These are phyloP conservation scores for Anthopleura xanthogrammica DNA, from an alignment of 92 coral and sea anemone genomes.

Conservation along the genomic window DNA sequence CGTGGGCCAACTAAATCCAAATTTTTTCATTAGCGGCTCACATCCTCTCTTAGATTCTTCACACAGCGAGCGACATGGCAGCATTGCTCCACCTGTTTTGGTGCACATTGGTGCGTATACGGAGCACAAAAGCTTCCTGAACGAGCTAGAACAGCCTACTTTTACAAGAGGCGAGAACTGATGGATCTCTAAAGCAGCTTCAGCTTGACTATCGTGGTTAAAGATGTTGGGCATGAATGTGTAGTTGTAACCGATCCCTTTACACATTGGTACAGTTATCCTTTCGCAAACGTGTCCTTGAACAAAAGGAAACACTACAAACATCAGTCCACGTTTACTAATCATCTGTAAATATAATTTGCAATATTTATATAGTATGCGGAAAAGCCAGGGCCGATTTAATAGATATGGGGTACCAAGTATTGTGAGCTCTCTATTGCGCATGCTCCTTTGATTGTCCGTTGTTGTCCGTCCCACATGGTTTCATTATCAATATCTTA, in stretches of 20 bases:
- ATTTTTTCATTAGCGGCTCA: background rate
- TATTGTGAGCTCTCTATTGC: too few species aligned
- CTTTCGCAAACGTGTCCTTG: conserved; percentile 15
- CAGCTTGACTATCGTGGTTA: background rate
- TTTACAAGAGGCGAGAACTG: conserved; percentile 13
- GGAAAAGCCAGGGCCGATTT: too few species aligned
- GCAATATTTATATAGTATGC: too few species aligned
- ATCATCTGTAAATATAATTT: too few species aligned
- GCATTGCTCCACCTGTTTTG: background rate
- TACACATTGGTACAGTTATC: conserved; percentile 30
- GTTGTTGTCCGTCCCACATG: background rate
- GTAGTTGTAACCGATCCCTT: background rate
- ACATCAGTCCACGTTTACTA: too few species aligned
- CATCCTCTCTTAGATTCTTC: conserved; percentile 1
- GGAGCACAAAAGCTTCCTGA: conserved; percentile 44
- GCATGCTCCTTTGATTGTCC: too few species aligned
- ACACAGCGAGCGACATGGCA: conserved; percentile 59
- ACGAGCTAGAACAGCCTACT: conserved; percentile 30
- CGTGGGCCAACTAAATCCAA: conserved; percentile 45
- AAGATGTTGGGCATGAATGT: background rate
- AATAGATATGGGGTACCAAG: too few species aligned
- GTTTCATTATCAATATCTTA: too few species aligned
- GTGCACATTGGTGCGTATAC: conserved; percentile 45
- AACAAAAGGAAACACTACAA: too few species aligned
- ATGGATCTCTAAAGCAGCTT: background rate